A percentile compares a stretch with the other conserved stretches of the same genome.
Evolutionary conservation across 2,797 vertebrate genomes (phyloP).

Genomic region (Tragelaphus oryx): DNA sequence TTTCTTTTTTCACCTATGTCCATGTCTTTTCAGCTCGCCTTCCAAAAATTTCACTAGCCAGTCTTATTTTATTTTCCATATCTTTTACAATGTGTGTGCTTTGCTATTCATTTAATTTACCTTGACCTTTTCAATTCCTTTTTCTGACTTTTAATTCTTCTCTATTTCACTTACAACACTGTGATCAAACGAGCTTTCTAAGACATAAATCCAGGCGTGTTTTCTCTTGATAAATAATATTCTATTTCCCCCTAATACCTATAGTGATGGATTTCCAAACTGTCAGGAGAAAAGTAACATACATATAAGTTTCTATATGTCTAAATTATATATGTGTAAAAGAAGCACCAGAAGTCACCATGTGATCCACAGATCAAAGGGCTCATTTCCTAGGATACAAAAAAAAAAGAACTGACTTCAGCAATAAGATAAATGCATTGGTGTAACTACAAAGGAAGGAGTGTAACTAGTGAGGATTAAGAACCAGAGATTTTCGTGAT

Average conservation of each 20-base stretch:
- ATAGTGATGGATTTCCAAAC: neutral
- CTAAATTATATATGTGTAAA: neutral
- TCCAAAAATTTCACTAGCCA: neutral
- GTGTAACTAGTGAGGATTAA: neutral
- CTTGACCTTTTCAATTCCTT: neutral
- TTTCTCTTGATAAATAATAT: neutral
- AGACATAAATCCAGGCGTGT: neutral
- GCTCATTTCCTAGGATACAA: neutral
- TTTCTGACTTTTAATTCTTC: neutral
- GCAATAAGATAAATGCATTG: neutral
- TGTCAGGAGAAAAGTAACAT: neutral
- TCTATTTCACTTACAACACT: neutral
- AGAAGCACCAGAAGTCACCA: no score
- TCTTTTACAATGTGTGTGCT: neutral
- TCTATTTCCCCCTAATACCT: neutral
- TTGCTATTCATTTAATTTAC: neutral
- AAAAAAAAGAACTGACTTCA: neutral
- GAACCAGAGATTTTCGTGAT: neutral
- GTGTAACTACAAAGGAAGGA: neutral
- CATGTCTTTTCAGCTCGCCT: neutral
- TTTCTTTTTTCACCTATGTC: neutral
- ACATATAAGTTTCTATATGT: neutral
- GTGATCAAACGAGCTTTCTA: neutral
- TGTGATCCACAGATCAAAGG: neutral
- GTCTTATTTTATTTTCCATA: no score